Conservation (phyloP, 2,888 invertebrate species). For the Dasysyrphus tricinctus region DNA sequence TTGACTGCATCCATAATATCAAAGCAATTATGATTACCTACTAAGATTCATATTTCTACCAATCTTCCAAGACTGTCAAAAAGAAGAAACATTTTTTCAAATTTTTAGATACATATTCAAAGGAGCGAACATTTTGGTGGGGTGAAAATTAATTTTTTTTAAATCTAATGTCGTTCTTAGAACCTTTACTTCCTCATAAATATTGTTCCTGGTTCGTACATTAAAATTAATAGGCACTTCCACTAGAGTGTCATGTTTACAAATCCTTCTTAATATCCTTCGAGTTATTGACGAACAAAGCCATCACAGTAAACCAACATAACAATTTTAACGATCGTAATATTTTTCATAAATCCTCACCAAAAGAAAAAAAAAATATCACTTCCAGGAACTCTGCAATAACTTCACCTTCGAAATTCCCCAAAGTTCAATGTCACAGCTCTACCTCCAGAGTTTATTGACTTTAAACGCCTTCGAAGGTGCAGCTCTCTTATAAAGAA, state of each 20-base stretch:
- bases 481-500: conserved; percentile 40
- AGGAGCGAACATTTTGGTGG: too few species aligned
- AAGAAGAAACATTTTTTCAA: too few species aligned
- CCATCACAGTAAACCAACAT: background rate
- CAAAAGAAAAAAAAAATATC: background rate
- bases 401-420: conserved; percentile 47
- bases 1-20: too few species aligned
- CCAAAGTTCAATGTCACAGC: conserved; percentile 68
- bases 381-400: conserved; percentile 27
- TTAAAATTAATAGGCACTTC: background rate
- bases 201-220: too few species aligned
- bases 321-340: background rate
- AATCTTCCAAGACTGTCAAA: too few species aligned
- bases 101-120: too few species aligned
- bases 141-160: too few species aligned
- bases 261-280: background rate
- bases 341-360: background rate
- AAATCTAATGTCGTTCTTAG: too few species aligned
- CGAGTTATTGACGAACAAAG: background rate
- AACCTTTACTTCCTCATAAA: too few species aligned
- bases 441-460: conserved; percentile 48
- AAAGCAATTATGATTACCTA: too few species aligned
- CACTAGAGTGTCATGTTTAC: background rate
- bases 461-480: conserved; percentile 41
- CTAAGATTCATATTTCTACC: too few species aligned